Evolutionary conservation across 2,797 vertebrate species (phyloP).

Genomic region (Chelon labrosus): DNA sequence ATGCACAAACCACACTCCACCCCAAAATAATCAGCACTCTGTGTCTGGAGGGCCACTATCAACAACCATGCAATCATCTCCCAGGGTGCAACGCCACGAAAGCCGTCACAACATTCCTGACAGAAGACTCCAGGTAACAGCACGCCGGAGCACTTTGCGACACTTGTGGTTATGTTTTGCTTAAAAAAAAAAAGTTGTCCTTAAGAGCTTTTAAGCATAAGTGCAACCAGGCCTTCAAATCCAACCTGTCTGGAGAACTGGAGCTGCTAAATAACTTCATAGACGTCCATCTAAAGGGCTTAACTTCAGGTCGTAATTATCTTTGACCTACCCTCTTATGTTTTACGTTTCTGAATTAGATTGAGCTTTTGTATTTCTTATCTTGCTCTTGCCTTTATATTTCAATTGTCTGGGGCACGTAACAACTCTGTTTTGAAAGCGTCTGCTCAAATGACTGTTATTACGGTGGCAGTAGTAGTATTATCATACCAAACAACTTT

Average conservation of each 20-base stretch:
- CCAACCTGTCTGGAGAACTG: constrained; percentile 2
- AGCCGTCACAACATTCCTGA: constrained; percentile 54
- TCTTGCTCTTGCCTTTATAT: constrained; percentile 22
- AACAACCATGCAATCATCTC: constrained; percentile 77
- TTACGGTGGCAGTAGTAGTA: constrained; percentile 26
- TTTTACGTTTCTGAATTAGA: constrained; percentile 37
- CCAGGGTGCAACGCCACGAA: constrained; percentile 65
- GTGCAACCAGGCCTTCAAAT: constrained; percentile 31
- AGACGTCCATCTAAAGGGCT: constrained; percentile 2
- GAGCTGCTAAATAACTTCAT: constrained; percentile 23
- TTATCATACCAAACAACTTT: constrained; percentile 57
- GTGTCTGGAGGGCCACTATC: constrained; percentile 71
- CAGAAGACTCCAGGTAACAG: constrained; percentile 28
- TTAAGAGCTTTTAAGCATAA: not conserved
- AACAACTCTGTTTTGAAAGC: constrained; percentile 35
- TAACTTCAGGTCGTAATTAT: constrained; percentile 23
- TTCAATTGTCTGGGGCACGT: constrained; percentile 42
- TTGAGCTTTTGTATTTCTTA: constrained; percentile 21
- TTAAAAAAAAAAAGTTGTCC: constrained; percentile 20
- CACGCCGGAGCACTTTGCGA: constrained; percentile 24
- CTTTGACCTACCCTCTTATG: constrained; percentile 27
- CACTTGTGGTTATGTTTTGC: constrained; percentile 30
- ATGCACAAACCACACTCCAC: constrained; percentile 67
- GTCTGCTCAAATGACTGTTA: constrained; percentile 36
- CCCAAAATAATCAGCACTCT: constrained; percentile 77